Percentiles rank a stretch among this genome's conserved stretches.
These are phyloP conservation scores for Plodia interpunctella DNA, from an alignment of 1,140 invertebrate species.

Conservation along the genomic window DNA sequence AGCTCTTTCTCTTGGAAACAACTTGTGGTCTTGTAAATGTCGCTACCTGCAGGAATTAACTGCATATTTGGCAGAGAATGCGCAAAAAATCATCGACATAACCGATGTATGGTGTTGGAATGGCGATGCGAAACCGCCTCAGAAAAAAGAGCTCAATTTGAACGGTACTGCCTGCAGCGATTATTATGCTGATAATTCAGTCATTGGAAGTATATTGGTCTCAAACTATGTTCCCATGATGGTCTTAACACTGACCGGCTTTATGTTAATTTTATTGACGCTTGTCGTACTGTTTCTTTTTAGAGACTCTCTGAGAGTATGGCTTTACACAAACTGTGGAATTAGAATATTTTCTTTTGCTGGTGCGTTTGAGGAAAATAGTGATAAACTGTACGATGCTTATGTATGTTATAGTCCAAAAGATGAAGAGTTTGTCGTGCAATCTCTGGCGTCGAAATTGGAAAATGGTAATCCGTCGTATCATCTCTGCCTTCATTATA, in stretches of 20 bases:
- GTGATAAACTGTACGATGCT: constrained; percentile 93
- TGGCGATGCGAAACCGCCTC: constrained; percentile 83
- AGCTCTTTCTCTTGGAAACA: constrained; percentile 86
- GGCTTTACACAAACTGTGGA: constrained; percentile 92
- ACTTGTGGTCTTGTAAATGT: constrained; percentile 94
- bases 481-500: constrained; percentile 91
- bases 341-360: constrained; percentile 84
- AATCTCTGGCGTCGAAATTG: constrained; percentile 89
- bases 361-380: constrained; percentile 80
- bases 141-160: constrained; percentile 86
- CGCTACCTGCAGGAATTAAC: constrained; percentile 92
- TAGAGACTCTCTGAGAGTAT: constrained; percentile 89
- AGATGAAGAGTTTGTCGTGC: constrained; percentile 92
- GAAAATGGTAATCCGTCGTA: constrained; percentile 87
- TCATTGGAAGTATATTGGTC: constrained; percentile 89
- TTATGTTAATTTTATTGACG: constrained; percentile 84
- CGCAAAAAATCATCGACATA: constrained; percentile 86
- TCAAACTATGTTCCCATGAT: constrained; percentile 91
- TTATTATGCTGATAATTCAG: constrained; percentile 88
- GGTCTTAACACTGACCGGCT: constrained; percentile 85
- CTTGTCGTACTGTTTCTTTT: constrained; percentile 89
- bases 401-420: constrained; percentile 95
- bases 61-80: constrained; percentile 89
- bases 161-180: constrained; percentile 90
- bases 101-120: constrained; percentile 89